A percentile compares a stretch with the other conserved stretches of the same genome.
Evolutionary conservation across 1,140 invertebrate genomes (phyloP).

Genomic region (Papilio aristodemus): DNA sequence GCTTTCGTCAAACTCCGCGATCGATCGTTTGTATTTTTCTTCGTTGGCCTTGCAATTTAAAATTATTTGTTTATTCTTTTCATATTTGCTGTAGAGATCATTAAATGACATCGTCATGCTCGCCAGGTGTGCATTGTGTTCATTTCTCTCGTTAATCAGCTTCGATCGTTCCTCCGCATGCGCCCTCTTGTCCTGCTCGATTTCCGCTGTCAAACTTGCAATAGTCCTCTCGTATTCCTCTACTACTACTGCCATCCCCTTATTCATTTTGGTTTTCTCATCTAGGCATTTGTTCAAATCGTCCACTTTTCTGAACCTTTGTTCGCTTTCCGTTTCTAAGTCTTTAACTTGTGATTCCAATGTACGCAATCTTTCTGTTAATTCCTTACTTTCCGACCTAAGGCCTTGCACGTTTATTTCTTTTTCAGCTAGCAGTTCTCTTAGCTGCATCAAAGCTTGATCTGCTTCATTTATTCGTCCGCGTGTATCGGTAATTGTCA

Average conservation of each 20-base stretch:
- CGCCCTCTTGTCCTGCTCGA: conserved; percentile 80
- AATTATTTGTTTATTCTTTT: conserved; percentile 76
- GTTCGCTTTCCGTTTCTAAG: conserved; percentile 58
- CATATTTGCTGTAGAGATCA: conserved; percentile 85
- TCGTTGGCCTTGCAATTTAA: conserved; percentile 72
- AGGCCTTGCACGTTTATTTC: conserved; percentile 68
- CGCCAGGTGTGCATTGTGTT: conserved; percentile 86
- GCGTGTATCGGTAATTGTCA: conserved; percentile 42
- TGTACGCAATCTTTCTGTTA: conserved; percentile 59
- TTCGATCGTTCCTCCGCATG: conserved; percentile 66
- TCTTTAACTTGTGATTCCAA: conserved; percentile 65
- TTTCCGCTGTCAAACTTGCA: conserved; percentile 82
- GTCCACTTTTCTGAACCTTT: conserved; percentile 63
- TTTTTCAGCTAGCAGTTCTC: conserved; percentile 71
- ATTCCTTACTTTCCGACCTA: conserved; percentile 63
- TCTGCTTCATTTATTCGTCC: conserved; percentile 61
- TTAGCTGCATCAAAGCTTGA: conserved; percentile 58
- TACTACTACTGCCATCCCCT: conserved; percentile 81
- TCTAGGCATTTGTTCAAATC: conserved; percentile 60
- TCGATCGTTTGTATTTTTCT: conserved; percentile 65
- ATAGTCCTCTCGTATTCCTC: conserved; percentile 86
- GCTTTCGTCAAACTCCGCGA: conserved; percentile 70
- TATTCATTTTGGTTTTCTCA: conserved; percentile 67
- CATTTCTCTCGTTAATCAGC: conserved; percentile 81
- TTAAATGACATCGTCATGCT: conserved; percentile 89